Percentiles rank a stretch among this genome's conserved stretches.
These are phyloP conservation scores for Hypothenemus hampei DNA, from an alignment of 1,140 invertebrate species.

Conservation along the genomic window DNA sequence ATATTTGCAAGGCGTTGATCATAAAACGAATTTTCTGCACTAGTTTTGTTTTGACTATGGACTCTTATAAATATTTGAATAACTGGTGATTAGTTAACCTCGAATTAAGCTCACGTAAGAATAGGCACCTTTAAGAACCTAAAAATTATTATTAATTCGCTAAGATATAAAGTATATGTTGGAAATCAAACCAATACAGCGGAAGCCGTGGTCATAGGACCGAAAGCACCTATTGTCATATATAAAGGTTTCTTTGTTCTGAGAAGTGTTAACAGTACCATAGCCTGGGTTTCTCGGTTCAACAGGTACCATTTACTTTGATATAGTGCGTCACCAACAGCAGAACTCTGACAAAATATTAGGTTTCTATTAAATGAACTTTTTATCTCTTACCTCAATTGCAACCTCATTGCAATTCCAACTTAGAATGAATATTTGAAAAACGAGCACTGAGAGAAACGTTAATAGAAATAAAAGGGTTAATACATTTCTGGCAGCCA, in stretches of 20 bases:
- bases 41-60: too few species aligned
- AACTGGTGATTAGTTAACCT: too few species aligned
- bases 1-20: too few species aligned
- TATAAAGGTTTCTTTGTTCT: conserved; percentile 2
- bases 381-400: conserved; percentile 1
- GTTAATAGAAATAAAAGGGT: conserved; percentile 1
- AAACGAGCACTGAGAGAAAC: not conserved
- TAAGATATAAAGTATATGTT: not conserved
- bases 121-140: conserved; percentile 11
- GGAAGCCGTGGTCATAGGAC: conserved; percentile 11
- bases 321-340: conserved; percentile 8
- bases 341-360: conserved; percentile 4
- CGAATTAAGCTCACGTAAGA: conserved; percentile 5
- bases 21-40: too few species aligned
- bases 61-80: too few species aligned
- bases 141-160: not conserved
- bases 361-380: not conserved
- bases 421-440: conserved; percentile 5
- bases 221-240: conserved; percentile 13
- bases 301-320: conserved; percentile 10
- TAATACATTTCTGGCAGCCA: not conserved
- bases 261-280: not conserved
- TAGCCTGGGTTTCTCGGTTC: not conserved
- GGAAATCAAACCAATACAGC: not conserved
- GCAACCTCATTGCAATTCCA: conserved; percentile 13